A percentile compares a stretch with the other conserved stretches of the same genome.
phyloP scores from a whole-genome alignment of 2,113 vertebrate genomes.

The Cyanocitta stelleri region DNA sequence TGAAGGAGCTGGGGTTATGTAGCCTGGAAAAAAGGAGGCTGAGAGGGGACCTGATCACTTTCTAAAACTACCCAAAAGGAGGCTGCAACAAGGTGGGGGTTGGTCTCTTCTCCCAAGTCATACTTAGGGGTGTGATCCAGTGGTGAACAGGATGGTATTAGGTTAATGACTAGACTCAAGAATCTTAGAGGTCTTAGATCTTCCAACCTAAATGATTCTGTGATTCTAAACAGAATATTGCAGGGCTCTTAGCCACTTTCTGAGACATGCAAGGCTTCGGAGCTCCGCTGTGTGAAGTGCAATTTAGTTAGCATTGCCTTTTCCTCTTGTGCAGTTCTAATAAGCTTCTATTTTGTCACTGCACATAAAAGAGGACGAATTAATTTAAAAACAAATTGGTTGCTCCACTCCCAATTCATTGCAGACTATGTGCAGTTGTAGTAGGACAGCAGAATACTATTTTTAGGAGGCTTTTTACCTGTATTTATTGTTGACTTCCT shows the following conservation, averaged over 20 bases:
- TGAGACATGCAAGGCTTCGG: not conserved
- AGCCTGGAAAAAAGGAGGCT: not conserved
- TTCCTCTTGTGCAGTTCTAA: not conserved
- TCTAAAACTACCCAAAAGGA: not conserved
- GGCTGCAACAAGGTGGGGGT: not conserved
- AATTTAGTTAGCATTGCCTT: not conserved
- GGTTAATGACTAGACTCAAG: not conserved
- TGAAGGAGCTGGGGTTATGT: not conserved
- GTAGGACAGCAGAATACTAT: not conserved
- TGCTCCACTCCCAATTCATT: not conserved
- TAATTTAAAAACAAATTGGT: conserved; percentile 50
- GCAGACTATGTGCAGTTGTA: not conserved
- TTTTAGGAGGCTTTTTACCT: not conserved
- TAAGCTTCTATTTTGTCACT: not conserved
- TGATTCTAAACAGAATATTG: not conserved
- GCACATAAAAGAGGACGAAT: conserved; percentile 22
- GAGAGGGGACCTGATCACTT: not conserved
- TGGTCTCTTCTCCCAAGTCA: not conserved
- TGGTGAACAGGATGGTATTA: not conserved
- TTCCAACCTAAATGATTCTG: not conserved
- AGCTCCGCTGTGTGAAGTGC: not conserved
- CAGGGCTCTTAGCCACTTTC: not conserved
- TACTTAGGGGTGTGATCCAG: not conserved
- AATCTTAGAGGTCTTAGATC: not conserved
- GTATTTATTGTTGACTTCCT: not conserved